Evolutionary conservation across 2,888 invertebrate genomes (phyloP), one percentile per base, ranked within the genome.

Genomic region (Hemithea aestivaria): DNA sequence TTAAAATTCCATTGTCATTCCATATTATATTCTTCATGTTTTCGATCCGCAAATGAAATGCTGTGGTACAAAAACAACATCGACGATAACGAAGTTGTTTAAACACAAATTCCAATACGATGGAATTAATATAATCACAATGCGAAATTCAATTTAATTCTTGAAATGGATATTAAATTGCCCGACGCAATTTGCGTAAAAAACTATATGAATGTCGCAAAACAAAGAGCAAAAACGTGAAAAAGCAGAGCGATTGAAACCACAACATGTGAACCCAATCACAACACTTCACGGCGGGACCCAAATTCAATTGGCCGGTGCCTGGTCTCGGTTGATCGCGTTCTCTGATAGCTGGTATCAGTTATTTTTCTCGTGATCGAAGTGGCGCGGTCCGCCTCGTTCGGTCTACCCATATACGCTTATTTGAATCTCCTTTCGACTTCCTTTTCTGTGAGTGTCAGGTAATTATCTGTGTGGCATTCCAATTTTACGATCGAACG

Each of bases 381-480:
- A 71, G 66, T 62, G 56, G 53, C 44, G 49, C 53, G 45, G 62
- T 53, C 62, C 56, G 55, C 51, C 65, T 65, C 62, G 60, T 62
- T 74, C 68, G 73, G 75, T 75, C 77, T 75, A 77, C 73, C 77
- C 64, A n/a, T 69, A 70, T 60, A 78, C 84, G 82, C 73, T 79
- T 83, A 85, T 85, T 84, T 84, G 83, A 84, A 84, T 84, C 81
- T 73, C 67, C 70, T 76, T 77, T 76, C 70, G 80, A 78, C 75
- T 82, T 83, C 84, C 83, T 87, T 81, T 81, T 77, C 85, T 87
- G 87, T 85, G 85, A 85, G 85, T 87, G 87, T 87, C 87, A 87
- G 85, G 83, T 87, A 87, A 87, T 87, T 87, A 87, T 87, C 85
- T 85, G 79, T 84, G 85, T 83, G 85, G 85, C 84, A 82, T 85